phyloP scores from a whole-genome alignment of 2,113 vertebrate species.

The Microtus richardsoni region DNA sequence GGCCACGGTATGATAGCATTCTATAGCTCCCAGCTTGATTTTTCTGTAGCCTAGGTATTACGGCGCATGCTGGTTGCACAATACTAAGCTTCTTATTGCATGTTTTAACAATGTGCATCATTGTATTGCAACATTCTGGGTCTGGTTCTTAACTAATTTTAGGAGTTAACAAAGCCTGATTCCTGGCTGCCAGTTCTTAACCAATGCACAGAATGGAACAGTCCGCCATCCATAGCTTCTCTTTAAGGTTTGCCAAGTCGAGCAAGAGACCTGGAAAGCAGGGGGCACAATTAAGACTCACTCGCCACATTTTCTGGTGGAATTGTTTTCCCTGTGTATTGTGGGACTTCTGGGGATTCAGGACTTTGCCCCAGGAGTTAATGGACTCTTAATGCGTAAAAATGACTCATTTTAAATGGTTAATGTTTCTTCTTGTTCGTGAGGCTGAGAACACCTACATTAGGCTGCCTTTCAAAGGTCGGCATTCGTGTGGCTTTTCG shows the following conservation, averaged over 20 bases:
- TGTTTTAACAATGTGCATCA: conserved; percentile 35
- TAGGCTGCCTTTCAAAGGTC: conserved; percentile 31
- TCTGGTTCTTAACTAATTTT: neutral
- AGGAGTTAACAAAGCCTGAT: conserved; percentile 19
- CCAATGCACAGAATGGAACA: conserved; percentile 12
- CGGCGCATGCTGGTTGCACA: neutral
- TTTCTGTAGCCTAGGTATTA: neutral
- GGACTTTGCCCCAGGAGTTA: conserved; percentile 55
- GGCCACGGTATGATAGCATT: neutral
- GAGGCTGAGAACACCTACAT: neutral
- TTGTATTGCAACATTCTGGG: neutral
- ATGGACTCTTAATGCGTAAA: conserved; percentile 65
- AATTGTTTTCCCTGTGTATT: conserved; percentile 10
- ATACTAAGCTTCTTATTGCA: neutral
- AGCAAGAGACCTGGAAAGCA: neutral
- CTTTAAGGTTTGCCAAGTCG: neutral
- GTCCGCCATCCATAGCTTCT: neutral
- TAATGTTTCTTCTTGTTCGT: conserved; percentile 5
- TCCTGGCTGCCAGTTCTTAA: conserved; percentile 4
- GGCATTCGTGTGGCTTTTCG: neutral
- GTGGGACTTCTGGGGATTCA: neutral
- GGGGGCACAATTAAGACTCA: conserved; percentile 33
- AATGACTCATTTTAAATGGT: conserved; percentile 48
- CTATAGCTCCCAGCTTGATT: neutral
- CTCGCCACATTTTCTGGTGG: neutral